Conservation (phyloP, 2,113 vertebrate species). For the Corythornis madagascariensis region DNA sequence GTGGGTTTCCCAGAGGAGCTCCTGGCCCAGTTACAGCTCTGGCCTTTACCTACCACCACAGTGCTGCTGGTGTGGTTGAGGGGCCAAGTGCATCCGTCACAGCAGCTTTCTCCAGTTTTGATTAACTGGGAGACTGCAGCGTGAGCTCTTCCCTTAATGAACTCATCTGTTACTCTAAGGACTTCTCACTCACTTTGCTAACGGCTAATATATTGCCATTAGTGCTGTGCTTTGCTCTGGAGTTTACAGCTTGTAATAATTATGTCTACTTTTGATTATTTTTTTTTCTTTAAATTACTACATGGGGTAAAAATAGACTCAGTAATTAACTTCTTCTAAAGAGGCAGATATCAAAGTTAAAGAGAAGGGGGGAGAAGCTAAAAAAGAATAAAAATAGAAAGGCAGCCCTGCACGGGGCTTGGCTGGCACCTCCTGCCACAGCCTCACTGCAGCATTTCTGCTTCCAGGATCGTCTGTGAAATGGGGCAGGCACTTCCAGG, state of each 20-base stretch:
- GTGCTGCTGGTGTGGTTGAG: neutral
- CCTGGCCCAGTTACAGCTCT: neutral
- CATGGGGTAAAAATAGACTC: slow-evolving; percentile 49
- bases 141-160: slow-evolving; percentile 66
- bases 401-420: neutral
- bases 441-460: slow-evolving; percentile 1
- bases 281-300: slow-evolving; percentile 52
- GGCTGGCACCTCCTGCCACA: neutral
- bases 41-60: neutral
- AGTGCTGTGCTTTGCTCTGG: slow-evolving; percentile 63
- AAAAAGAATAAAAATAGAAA: neutral
- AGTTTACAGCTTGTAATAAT: slow-evolving; percentile 73
- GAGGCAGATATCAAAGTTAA: slow-evolving; percentile 52
- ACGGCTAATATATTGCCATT: slow-evolving; percentile 73
- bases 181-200: slow-evolving; percentile 47
- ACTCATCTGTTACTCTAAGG: slow-evolving; percentile 61
- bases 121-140: slow-evolving; percentile 65
- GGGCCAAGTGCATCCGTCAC: neutral
- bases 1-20: neutral
- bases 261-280: slow-evolving; percentile 67
- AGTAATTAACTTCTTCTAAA: slow-evolving; percentile 66
- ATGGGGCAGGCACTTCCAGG: slow-evolving; percentile 85
- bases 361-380: neutral
- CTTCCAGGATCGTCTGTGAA: slow-evolving; percentile 93
- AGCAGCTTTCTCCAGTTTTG: slow-evolving; percentile 30